These are phyloP conservation scores for Ciconia boyciana DNA, from an alignment of 2,113 vertebrate species.

Conservation along the genomic window DNA sequence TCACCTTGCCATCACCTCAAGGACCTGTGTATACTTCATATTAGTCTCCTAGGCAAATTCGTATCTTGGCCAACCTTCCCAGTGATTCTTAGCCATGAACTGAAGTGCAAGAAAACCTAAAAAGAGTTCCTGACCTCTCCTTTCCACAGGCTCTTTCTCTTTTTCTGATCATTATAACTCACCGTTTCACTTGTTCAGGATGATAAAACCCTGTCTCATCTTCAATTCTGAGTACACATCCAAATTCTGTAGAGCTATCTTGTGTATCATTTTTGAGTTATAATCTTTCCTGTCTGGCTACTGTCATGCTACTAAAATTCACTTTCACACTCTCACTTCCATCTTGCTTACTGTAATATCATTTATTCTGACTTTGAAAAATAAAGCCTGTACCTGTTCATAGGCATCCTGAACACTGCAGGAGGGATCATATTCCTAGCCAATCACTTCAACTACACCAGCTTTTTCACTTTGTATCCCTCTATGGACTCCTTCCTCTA, in stretches of 20 bases:
- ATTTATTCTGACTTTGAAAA: not conserved
- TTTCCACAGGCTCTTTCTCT: not conserved
- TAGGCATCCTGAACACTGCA: not conserved
- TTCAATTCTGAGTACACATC: not conserved
- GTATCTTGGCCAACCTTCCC: not conserved
- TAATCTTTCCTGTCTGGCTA: not conserved
- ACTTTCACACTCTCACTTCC: not conserved
- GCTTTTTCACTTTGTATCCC: not conserved
- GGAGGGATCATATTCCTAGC: not conserved
- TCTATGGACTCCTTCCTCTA: not conserved
- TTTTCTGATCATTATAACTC: not conserved
- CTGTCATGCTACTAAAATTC: not conserved
- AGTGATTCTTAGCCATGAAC: not conserved
- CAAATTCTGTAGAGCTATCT: not conserved
- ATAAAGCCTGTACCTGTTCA: not conserved
- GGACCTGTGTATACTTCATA: not conserved
- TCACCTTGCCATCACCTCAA: not conserved
- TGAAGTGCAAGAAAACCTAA: not conserved
- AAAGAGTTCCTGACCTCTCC: not conserved
- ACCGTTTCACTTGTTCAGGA: not conserved
- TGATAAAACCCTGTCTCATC: not conserved
- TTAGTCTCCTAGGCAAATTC: not conserved
- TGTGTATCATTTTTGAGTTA: not conserved
- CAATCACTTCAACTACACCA: not conserved
- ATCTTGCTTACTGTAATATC: not conserved